Evolutionary conservation across 2,888 invertebrate genomes (phyloP), one percentile per base, ranked within the genome.

Genomic region (Hymenopus coronatus): DNA sequence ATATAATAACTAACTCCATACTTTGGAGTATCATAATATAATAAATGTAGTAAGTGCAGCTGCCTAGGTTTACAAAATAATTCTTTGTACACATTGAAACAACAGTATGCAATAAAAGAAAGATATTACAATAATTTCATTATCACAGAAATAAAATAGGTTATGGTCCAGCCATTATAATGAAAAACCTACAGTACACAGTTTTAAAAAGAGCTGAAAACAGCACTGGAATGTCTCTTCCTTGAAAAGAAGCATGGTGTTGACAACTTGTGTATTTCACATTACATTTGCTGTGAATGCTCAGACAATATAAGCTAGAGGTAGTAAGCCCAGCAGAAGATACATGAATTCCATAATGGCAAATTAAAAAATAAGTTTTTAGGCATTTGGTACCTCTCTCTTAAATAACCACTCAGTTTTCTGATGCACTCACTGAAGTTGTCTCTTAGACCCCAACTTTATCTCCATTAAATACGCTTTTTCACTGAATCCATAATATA

Each of bases 71-170:
- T 70, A 70, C 54, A 70, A 25, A 54, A 25, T 3, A 70, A 70
- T 70, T 20, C 54, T 54, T 20, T 70, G 25, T 70, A 70, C 54
- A 20, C 54, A 70, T 20, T 70, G 6, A 70, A 70, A 70, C 20
- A 20, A 70, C 6, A 70, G 25, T 70, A 6, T 0, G 4, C 54
- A 70, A 70, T 70, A 2, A 70, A 70, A 70, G 54, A 15, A 70
- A 20, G 33, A 30, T 82, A 25, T 87, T 87, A 82, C n/a, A 87
- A 27, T 82, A 87, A 27, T 82, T 81, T 33, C 82, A 87, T 82
- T 87, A 87, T 87, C 87, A 87, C 87, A 87, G 87, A 87, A 87
- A 87, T 82, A 30, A 87, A 87, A 82, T 30, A 54, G 25, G 54
- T 14, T n/a, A 86, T 12, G 40, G 54, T 70, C 70, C 15, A 54